Evolutionary conservation across 2,797 vertebrate species (phyloP).

Genomic region (Anomalospiza imberbis): DNA sequence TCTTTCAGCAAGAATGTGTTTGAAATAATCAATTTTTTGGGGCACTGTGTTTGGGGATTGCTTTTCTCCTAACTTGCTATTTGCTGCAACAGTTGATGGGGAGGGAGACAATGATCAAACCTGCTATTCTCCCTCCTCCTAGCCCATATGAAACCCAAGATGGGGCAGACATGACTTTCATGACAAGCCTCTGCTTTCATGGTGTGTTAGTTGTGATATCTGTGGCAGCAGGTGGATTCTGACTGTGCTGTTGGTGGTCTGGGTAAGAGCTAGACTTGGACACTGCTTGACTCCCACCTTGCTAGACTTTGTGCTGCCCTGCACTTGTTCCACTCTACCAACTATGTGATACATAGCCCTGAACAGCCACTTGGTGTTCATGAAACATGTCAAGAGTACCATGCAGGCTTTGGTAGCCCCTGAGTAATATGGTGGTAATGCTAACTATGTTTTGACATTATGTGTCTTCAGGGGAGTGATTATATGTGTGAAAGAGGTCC

Average conservation of each 20-base stretch:
- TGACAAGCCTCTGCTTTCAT: background rate
- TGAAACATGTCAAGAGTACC: background rate
- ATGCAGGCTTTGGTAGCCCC: background rate
- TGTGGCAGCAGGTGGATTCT: background rate
- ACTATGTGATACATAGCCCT: accelerated
- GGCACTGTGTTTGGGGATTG: background rate
- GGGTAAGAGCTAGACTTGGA: background rate
- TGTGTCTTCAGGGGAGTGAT: background rate
- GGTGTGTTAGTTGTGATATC: background rate
- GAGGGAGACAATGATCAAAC: background rate
- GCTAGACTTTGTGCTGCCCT: background rate
- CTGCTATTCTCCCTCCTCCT: background rate
- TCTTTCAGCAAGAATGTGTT: background rate
- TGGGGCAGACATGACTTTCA: background rate
- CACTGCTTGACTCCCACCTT: background rate
- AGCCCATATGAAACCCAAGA: accelerated
- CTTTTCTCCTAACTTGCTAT: background rate
- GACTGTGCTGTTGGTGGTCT: background rate
- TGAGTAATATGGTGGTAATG: background rate
- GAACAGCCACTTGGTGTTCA: accelerated
- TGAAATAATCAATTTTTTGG: background rate
- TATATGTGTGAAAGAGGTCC: background rate
- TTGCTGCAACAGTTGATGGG: background rate
- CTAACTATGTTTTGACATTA: background rate
- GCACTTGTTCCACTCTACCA: background rate